Conservation (phyloP, 2,797 vertebrate genomes). For the Hippoglossus hippoglossus region DNA sequence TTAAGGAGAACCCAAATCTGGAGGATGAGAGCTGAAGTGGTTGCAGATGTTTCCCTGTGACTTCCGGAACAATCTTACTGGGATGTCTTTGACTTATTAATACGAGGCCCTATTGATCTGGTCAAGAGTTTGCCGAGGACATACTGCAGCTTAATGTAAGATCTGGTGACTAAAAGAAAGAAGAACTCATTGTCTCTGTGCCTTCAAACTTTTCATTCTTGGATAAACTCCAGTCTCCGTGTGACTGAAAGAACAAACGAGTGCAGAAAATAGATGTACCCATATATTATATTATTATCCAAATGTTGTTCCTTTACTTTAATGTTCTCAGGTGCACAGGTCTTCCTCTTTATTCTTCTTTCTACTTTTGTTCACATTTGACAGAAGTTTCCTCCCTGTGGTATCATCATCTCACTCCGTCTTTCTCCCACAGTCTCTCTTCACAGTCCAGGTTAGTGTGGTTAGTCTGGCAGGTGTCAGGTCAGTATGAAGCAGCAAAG, state of each 20-base stretch:
- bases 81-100: not conserved
- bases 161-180: too few species aligned
- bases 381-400: constrained; percentile 14
- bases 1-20: constrained; percentile 9
- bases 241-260: constrained; percentile 13
- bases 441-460: constrained; percentile 35
- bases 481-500: constrained; percentile 33
- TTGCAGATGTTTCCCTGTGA: constrained; percentile 8
- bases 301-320: constrained; percentile 24
- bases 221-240: constrained; percentile 6
- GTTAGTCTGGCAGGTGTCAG: constrained; percentile 48
- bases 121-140: not conserved
- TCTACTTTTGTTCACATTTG: constrained; percentile 23
- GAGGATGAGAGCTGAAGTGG: constrained; percentile 20
- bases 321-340: constrained; percentile 18
- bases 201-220: constrained; percentile 25
- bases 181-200: not conserved
- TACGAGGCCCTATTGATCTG: not conserved
- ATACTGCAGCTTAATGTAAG: not conserved
- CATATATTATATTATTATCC: constrained; percentile 2
- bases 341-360: constrained; percentile 7
- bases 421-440: not conserved
- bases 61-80: not conserved
- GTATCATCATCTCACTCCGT: constrained; percentile 2
- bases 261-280: not conserved